phyloP scores from a whole-genome alignment of 2,113 vertebrate genomes.

The Corapipo altera region DNA sequence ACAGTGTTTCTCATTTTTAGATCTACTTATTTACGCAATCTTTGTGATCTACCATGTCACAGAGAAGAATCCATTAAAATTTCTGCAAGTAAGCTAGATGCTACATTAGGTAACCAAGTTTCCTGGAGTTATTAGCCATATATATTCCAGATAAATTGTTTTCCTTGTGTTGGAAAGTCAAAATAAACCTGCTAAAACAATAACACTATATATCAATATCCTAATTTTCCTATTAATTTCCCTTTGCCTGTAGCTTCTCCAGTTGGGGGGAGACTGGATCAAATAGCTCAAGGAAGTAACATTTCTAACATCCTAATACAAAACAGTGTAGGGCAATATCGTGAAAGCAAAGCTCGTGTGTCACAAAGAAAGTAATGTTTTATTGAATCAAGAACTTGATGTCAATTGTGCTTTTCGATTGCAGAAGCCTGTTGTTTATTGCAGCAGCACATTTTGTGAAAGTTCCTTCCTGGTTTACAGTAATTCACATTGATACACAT shows the following conservation, averaged over 20 bases:
- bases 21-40: background rate
- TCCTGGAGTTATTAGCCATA: background rate
- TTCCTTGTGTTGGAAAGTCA: background rate
- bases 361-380: background rate
- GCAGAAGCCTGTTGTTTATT: background rate
- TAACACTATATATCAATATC: background rate
- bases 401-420: background rate
- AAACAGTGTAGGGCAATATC: background rate
- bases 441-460: background rate
- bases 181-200: constrained; percentile 10
- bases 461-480: background rate
- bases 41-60: background rate
- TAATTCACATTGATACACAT: constrained; percentile 17
- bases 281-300: background rate
- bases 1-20: background rate
- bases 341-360: background rate
- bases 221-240: background rate
- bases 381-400: constrained; percentile 14
- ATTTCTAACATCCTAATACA: background rate
- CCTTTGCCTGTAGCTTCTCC: background rate
- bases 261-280: background rate
- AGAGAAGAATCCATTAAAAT: background rate
- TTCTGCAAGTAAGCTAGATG: background rate
- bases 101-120: constrained; percentile 2
- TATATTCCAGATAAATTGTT: background rate